Evolutionary conservation across 2,113 vertebrate species (phyloP), one percentile per base, ranked within the genome.

Genomic region (Tenrec ecaudatus): DNA sequence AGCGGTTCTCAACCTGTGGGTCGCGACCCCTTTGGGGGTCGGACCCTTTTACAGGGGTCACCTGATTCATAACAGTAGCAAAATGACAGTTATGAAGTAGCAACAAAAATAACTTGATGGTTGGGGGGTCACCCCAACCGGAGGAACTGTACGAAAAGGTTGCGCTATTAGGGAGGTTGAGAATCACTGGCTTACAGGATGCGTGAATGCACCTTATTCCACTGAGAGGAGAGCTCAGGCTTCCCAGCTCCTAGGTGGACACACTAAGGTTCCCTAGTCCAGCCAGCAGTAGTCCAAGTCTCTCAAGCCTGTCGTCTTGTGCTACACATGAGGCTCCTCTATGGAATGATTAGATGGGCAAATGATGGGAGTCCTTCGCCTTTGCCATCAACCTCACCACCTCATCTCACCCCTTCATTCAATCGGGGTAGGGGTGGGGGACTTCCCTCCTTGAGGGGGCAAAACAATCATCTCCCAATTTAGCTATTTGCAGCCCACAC

Each of bases 161-260:
- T 10, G 11, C 12, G 12, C 6, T 10, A 10, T 53, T 10, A 53
- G 47, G 47, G 12, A 53, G 47, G 47, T 10, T 53, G 47, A 53
- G 12, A 53, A 53, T 10, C 47, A 53, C 47, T 53, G 47, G 31
- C 27, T 31, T 6, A 23, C 1, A 66, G 60, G 29, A 71, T 57
- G 16, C 1, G 0, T 6, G 38, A 27, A 17, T 16, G 17, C 31
- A 27, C 19, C 10, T 9, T 17, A 2, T 2, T n/a, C 68, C 36
- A 36, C 5, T 29, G 11, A 68, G 15, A 64, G 40, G 2, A 66
- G 14, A 20, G 27, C 25, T 29, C 29, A 19, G 11, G 11, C 40
- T 77, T 66, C 69, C 60, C 47, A 1, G 14, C 2, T 27, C 86
- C 78, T 33, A 1, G 11, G 15, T 4, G 75, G 92, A 38, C 25